Evolutionary conservation across 2,797 vertebrate genomes (phyloP).

Genomic region (Ispidina picta): DNA sequence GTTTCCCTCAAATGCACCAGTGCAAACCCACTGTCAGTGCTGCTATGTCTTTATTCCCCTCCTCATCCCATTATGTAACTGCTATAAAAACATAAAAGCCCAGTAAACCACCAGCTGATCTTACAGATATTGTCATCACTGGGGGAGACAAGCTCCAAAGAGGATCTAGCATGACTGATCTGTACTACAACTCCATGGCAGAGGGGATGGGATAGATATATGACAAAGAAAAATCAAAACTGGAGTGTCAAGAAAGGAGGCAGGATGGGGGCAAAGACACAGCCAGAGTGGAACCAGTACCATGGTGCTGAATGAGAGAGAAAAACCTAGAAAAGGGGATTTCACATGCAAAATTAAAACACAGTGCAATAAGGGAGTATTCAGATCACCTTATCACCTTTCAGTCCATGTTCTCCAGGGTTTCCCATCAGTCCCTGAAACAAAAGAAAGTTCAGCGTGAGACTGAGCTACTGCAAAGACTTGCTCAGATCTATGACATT

Average conservation of each 20-base stretch:
- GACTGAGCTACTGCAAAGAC: background rate
- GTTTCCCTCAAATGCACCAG: background rate
- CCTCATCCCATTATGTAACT: fast-evolving
- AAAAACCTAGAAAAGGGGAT: conserved; percentile 1
- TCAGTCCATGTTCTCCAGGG: conserved; percentile 98
- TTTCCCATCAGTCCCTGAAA: conserved; percentile 95
- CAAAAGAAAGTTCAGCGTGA: conserved; percentile 27
- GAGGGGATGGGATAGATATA: background rate
- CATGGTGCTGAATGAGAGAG: background rate
- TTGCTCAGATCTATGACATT: background rate
- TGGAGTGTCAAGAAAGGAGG: background rate
- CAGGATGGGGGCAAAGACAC: background rate
- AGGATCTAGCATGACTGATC: background rate
- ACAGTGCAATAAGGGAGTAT: conserved; percentile 90
- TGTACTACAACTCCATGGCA: background rate
- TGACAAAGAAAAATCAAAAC: background rate
- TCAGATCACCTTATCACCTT: conserved; percentile 99
- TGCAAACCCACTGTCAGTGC: background rate
- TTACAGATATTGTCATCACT: background rate
- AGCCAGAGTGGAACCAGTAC: background rate
- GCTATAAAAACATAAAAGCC: background rate
- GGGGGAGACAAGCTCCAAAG: background rate
- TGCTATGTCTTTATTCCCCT: background rate
- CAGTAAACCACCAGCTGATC: background rate
- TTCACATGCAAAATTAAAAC: conserved; percentile 81